Conservation (phyloP, 2,888 invertebrate species). For the Pristionchus fissidentatus region DNA sequence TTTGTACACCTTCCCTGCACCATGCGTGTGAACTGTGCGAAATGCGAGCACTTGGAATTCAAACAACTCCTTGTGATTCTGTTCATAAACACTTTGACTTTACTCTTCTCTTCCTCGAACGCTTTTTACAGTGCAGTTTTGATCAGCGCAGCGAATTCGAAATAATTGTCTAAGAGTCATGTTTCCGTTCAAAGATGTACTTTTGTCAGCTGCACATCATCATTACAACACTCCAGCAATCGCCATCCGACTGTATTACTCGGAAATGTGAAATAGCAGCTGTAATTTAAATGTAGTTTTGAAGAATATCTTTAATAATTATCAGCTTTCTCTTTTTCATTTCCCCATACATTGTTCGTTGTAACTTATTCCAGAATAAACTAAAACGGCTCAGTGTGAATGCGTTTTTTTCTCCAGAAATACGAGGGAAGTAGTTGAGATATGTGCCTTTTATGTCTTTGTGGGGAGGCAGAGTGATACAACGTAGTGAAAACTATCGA, state of each 20-base stretch:
- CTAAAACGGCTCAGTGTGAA: neutral
- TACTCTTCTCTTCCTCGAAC: too few species aligned
- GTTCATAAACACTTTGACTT: conserved; percentile 30
- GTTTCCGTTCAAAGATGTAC: conserved; percentile 6
- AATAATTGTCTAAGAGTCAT: conserved; percentile 1
- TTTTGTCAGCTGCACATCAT: conserved; percentile 18
- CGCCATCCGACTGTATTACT: conserved; percentile 20
- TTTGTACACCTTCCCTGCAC: neutral
- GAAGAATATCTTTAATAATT: conserved; percentile 23
- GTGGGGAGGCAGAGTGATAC: neutral
- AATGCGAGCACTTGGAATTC: conserved; percentile 24
- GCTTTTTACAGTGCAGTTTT: conserved; percentile 10
- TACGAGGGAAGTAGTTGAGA: neutral
- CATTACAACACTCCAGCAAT: neutral
- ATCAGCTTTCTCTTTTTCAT: conserved; percentile 10
- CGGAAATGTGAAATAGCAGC: conserved; percentile 9
- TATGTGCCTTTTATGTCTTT: neutral
- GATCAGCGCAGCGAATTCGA: neutral
- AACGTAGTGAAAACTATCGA: neutral
- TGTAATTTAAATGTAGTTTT: conserved; percentile 5
- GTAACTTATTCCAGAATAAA: conserved; percentile 20
- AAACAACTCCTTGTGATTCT: conserved; percentile 8
- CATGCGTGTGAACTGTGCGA: conserved; percentile 33
- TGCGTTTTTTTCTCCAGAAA: too few species aligned
- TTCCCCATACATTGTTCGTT: conserved; percentile 16